Evolutionary conservation across 1,140 invertebrate species (phyloP).

Genomic region (Palaemon carinicauda): DNA sequence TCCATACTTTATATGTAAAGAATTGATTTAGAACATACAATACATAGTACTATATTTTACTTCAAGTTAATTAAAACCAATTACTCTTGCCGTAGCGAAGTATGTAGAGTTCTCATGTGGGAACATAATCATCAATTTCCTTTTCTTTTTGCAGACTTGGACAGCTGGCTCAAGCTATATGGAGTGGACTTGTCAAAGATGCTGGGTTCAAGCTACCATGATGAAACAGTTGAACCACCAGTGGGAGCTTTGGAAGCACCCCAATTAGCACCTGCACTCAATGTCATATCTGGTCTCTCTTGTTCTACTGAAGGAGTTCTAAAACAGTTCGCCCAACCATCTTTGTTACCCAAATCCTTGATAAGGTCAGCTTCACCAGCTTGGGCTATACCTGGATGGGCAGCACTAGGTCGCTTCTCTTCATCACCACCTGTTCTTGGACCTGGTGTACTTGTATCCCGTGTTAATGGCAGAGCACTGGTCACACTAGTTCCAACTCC

Average conservation of each 20-base stretch:
- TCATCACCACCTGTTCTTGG: conserved; percentile 87
- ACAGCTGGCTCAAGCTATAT: conserved; percentile 85
- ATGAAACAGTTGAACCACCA: conserved; percentile 57
- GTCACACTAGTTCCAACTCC: conserved; percentile 79
- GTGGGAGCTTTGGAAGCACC: conserved; percentile 65
- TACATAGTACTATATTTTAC: too few relatives aligned
- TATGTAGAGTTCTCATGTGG: too few relatives aligned
- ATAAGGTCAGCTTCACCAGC: conserved; percentile 70
- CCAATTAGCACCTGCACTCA: conserved; percentile 79
- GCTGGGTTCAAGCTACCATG: conserved; percentile 81
- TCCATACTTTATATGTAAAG: too few relatives aligned
- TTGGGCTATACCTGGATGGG: conserved; percentile 74
- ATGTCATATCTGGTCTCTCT: conserved; percentile 85
- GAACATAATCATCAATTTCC: background rate
- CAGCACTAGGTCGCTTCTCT: conserved; percentile 70
- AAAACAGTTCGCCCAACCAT: conserved; percentile 48
- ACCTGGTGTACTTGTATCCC: conserved; percentile 86
- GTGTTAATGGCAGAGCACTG: conserved; percentile 77
- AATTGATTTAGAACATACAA: too few relatives aligned
- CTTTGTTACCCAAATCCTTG: conserved; percentile 38
- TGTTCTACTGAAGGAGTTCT: conserved; percentile 70
- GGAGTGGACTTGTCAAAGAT: conserved; percentile 87
- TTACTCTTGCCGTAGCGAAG: too few relatives aligned
- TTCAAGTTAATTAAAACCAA: too few relatives aligned
- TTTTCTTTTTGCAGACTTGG: conserved; percentile 71